These are phyloP conservation scores for Elaphurus davidianus DNA, from an alignment of 2,113 vertebrate species.

Conservation along the genomic window DNA sequence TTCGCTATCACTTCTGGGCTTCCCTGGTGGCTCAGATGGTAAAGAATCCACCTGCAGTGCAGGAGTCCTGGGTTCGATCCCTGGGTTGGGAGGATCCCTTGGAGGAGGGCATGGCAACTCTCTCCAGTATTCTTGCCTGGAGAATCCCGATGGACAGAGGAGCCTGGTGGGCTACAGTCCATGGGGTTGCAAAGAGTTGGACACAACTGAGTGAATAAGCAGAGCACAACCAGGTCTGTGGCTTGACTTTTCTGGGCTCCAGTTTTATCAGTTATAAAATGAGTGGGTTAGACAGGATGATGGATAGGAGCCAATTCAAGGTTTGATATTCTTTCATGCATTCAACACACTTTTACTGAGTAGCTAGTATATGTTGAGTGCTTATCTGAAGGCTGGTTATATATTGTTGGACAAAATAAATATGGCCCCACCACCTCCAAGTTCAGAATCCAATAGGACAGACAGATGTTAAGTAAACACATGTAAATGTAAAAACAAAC, in stretches of 20 bases:
- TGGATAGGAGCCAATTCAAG: neutral
- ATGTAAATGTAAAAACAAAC: neutral
- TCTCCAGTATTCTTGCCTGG: neutral
- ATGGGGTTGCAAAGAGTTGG: neutral
- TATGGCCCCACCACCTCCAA: neutral
- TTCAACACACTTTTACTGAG: neutral
- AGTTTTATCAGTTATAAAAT: neutral
- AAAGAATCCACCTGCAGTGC: accelerated
- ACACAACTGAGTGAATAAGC: neutral
- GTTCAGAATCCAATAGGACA: neutral
- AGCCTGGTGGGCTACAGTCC: neutral
- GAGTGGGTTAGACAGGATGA: neutral
- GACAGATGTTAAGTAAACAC: neutral
- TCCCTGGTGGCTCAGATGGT: neutral
- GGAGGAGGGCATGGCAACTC: neutral
- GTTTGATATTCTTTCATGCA: neutral
- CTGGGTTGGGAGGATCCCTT: neutral
- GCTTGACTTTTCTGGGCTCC: neutral
- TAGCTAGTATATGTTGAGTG: neutral
- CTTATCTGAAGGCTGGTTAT: neutral
- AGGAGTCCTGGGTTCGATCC: neutral
- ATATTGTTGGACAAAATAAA: neutral
- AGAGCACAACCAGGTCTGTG: neutral
- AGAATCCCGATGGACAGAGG: neutral
- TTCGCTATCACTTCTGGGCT: neutral